Base-by-base conservation (phyloP, 2,797 vertebrate species). In the Tragopan temminckii region DNA sequence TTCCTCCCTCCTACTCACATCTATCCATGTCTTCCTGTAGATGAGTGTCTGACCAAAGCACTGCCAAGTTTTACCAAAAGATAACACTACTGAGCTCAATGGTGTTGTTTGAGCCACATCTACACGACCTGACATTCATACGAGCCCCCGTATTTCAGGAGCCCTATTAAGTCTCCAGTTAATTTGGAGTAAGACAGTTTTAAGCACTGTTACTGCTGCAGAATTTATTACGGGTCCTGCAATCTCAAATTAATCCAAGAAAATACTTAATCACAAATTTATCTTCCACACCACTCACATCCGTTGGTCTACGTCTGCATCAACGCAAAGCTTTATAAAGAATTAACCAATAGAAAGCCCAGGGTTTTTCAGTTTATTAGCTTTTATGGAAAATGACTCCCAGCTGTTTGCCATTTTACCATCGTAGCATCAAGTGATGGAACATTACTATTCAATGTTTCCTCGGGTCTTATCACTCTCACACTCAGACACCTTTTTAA, bases 331-430 rank as follows among this genome's bases (percentile, higher is more conserved):
- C 45, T 78, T 86, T 66, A 50, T 40, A 88, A 83, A 87, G 18
- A 62, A 67, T 59, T 83, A 35, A 55, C 78, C 66, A 85, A 61
- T 18, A 88, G 52, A 84, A 88, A 88, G 61, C 20, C 23, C 14
- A 4, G 25, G 53, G 78, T 38, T 64, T 80, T 80, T 74, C 33
- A 8, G n/a, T 50, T 7, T n/a, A 31, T 89, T 85, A 89, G 71
- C 53, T 71, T 95, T 29, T 31, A 82, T 31, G 69, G 64, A 55
- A 86, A 68, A 63, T 18, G 77, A 20, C 45, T 55, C 45, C 70
- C 68, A 68, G 78, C 75, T 83, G 43, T 77, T 90, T 82, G 38
- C 31, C 45, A 77, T 88, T 90, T 93, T 59, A 58, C 66, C 52
- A 53, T 46, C 71, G 50, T 17, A 40, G 33, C 16, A 80, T 31